Conservation (phyloP, 64 coral and sea anemone species). For the Hydrozoanthus tunicans region DNA sequence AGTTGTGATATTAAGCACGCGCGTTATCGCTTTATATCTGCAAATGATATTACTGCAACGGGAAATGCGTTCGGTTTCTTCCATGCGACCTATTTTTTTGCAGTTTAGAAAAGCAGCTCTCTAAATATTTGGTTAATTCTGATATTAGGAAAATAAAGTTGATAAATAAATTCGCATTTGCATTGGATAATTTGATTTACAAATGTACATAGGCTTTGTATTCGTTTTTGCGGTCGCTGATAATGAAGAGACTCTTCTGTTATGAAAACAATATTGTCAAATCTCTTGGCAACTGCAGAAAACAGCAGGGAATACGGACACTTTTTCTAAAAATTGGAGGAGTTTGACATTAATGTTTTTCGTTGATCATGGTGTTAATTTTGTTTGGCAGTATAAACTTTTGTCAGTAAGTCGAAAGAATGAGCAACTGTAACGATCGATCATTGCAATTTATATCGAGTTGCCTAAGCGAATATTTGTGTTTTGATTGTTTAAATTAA, state of each 20-base stretch:
- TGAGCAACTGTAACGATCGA: too few species aligned
- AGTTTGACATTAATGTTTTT: neutral
- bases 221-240: slow-evolving; percentile 11
- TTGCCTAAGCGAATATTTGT: neutral
- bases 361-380: neutral
- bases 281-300: slow-evolving; percentile 42
- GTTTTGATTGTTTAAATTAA: neutral
- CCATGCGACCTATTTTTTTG: neutral
- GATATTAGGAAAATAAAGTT: slow-evolving; percentile 38
- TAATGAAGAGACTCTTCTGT: neutral
- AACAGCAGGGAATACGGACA: neutral
- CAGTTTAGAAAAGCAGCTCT: neutral
- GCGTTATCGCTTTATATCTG: neutral
- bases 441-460: too few species aligned
- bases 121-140: slow-evolving; percentile 35
- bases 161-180: slow-evolving; percentile 33
- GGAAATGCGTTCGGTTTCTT: neutral
- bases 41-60: neutral
- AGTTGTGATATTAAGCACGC: neutral
- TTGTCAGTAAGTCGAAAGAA: too few species aligned
- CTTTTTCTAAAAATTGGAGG: neutral
- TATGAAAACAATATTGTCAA: neutral
- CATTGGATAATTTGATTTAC: slow-evolving; percentile 17
- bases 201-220: slow-evolving; percentile 5
- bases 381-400: too few species aligned